Conservation (phyloP, 2,113 vertebrate species). For the Aspidoscelis tigris region DNA sequence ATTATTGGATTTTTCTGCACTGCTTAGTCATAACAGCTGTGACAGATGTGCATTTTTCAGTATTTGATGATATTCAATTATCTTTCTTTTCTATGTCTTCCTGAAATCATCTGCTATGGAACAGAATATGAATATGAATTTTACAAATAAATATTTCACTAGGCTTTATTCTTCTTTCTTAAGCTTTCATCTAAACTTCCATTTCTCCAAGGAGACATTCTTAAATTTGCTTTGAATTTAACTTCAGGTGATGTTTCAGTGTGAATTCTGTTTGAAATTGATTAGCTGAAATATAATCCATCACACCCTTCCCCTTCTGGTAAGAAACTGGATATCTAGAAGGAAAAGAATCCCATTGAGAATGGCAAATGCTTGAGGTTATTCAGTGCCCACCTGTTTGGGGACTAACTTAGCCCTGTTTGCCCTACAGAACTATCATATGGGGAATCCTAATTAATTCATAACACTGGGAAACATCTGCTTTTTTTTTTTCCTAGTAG, state of each 20-base stretch:
- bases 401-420: neutral
- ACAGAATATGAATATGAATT: too few species aligned
- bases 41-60: too few species aligned
- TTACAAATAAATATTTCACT: too few species aligned
- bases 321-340: neutral
- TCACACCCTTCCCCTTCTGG: neutral
- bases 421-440: neutral
- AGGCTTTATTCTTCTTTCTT: neutral
- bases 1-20: too few species aligned
- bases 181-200: neutral
- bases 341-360: neutral
- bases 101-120: too few species aligned
- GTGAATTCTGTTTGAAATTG: neutral
- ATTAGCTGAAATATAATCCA: neutral
- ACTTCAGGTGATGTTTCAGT: neutral
- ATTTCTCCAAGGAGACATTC: neutral
- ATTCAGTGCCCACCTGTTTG: neutral
- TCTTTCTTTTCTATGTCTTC: too few species aligned
- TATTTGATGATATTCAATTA: too few species aligned
- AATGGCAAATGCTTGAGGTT: neutral
- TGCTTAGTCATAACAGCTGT: too few species aligned
- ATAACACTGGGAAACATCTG: conserved; percentile 14
- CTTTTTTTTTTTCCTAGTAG: neutral
- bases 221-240: neutral
- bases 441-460: neutral